Evolutionary conservation across 2,888 invertebrate genomes (phyloP).

Genomic region (Anthoptus insignis): DNA sequence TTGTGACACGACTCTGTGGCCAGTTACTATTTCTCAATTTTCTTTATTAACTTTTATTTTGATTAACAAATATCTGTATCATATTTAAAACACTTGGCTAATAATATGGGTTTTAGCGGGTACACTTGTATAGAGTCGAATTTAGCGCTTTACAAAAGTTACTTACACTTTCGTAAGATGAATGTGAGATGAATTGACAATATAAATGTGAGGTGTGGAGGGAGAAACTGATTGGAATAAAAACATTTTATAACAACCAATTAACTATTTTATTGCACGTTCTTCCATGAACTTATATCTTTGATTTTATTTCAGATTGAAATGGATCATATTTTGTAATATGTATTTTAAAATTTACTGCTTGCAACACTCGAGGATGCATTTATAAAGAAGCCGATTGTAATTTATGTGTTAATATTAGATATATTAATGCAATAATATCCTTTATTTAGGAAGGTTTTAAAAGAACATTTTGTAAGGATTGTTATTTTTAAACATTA

Average conservation of each 20-base stretch:
- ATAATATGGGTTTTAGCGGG: background rate
- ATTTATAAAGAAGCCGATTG: constrained; percentile 7
- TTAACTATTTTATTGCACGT: constrained; percentile 2
- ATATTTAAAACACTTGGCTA: background rate
- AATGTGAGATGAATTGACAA: constrained; percentile 34
- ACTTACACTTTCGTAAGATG: constrained; percentile 12
- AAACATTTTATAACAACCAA: constrained; percentile 19
- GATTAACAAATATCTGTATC: too few species aligned
- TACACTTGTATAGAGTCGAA: constrained; percentile 21
- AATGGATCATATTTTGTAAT: constrained; percentile 12
- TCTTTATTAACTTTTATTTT: too few species aligned
- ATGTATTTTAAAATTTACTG: background rate
- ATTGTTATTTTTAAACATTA: background rate
- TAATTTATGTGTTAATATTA: background rate
- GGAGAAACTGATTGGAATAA: constrained; percentile 2
- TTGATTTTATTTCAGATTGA: constrained; percentile 8
- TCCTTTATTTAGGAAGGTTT: background rate
- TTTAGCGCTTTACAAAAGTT: constrained; percentile 22
- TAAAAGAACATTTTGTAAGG: background rate
- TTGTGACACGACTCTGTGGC: too few species aligned
- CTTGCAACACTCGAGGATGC: background rate
- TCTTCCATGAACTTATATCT: background rate
- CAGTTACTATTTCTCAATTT: too few species aligned
- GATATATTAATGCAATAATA: background rate
- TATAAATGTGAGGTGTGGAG: constrained; percentile 5